Conservation (phyloP, 2,797 vertebrate species). For the Oreochromis mossambicus region DNA sequence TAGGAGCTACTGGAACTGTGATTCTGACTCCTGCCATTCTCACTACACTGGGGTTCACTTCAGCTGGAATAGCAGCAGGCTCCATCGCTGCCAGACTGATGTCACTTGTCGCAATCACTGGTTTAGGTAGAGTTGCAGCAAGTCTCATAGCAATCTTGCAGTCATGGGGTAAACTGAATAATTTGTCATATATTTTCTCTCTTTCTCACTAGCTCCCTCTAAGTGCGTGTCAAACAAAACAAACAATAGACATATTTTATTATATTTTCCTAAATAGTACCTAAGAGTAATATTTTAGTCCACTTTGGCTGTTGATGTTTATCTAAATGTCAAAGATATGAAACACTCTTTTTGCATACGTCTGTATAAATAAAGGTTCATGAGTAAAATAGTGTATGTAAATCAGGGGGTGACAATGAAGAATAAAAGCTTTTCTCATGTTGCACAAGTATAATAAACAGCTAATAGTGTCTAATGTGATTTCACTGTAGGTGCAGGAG, state of each 20-base stretch:
- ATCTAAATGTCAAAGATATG: background rate
- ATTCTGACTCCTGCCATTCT: background rate
- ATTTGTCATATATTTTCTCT: background rate
- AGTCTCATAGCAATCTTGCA: background rate
- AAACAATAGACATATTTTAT: no score
- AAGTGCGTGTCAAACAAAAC: no score
- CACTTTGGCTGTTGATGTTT: background rate
- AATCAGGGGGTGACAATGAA: background rate
- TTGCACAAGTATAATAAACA: background rate
- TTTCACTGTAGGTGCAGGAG: background rate
- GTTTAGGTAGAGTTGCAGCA: background rate
- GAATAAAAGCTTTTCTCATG: background rate
- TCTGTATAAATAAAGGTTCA: background rate
- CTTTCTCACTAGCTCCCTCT: background rate
- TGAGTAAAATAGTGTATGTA: background rate
- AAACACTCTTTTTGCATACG: accelerated
- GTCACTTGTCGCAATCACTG: background rate
- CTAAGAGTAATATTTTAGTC: no score
- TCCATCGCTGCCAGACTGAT: conserved; percentile 19
- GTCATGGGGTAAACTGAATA: background rate
- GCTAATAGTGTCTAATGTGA: background rate
- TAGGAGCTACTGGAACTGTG: background rate
- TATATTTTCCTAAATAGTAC: no score
- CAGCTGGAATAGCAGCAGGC: conserved; percentile 1
- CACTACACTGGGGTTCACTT: background rate